A percentile compares a stretch with the other conserved stretches of the same genome.
These are phyloP conservation scores for Imbricaverruca yamaguchii DNA, from an alignment of 2,888 invertebrate genomes.

Conservation along the genomic window DNA sequence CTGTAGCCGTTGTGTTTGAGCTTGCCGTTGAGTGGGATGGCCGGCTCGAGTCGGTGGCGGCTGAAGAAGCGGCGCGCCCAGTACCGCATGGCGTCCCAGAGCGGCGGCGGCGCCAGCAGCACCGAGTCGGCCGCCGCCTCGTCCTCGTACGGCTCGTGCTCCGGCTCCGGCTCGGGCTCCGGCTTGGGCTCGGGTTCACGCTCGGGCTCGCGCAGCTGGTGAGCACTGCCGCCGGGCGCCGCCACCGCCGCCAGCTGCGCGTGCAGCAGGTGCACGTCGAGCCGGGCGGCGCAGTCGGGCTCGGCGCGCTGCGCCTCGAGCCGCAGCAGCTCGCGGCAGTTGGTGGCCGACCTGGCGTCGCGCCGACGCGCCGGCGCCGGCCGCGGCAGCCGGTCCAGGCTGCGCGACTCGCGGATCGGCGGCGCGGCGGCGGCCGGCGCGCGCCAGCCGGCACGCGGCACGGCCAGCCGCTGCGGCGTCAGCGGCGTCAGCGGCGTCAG, in stretches of 20 bases:
- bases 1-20: constrained; percentile 21
- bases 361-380: not conserved
- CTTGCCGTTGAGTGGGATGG: constrained; percentile 6
- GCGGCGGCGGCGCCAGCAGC: not conserved
- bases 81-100: not conserved
- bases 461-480: not conserved
- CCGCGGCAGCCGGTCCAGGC: not conserved
- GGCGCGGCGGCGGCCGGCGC: not conserved
- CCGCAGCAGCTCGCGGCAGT: constrained; percentile 7
- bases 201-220: not conserved
- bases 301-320: not conserved
- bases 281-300: not conserved
- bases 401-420: not conserved
- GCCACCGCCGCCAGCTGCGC: not conserved
- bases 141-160: not conserved
- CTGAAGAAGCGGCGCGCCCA: constrained; percentile 4
- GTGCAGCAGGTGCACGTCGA: not conserved
- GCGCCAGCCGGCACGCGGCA: not conserved
- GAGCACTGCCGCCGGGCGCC: not conserved
- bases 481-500: not conserved
- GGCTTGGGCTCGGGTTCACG: not conserved
- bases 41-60: not conserved
- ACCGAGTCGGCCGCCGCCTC: not conserved
- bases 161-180: not conserved
- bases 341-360: not conserved